These are phyloP conservation scores for Lepidurus arcticus DNA, from an alignment of 1,140 invertebrate genomes.

Conservation along the genomic window DNA sequence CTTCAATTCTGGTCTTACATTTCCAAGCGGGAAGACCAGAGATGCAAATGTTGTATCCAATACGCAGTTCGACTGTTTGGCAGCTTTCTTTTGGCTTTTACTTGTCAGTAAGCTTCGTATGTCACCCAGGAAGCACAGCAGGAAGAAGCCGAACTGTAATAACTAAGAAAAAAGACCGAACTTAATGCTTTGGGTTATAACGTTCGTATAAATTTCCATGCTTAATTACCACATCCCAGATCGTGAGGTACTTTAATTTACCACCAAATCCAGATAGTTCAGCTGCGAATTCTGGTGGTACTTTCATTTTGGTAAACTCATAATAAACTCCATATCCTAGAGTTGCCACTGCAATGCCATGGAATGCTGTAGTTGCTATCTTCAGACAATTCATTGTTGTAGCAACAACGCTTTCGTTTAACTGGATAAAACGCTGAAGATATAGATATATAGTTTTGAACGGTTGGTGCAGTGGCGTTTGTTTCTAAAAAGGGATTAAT, in stretches of 20 bases:
- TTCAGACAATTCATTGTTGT: neutral
- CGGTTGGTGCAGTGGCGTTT: too few relatives aligned
- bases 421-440: neutral
- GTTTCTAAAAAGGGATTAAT: too few relatives aligned
- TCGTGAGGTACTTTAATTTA: neutral
- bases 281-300: neutral
- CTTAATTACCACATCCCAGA: neutral
- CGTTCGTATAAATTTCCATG: neutral
- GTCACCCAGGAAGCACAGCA: neutral
- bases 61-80: neutral
- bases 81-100: neutral
- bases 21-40: neutral
- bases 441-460: too few relatives aligned
- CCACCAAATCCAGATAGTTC: neutral
- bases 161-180: neutral
- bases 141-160: neutral
- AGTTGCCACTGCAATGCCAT: neutral
- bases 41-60: neutral
- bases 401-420: neutral
- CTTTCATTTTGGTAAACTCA: neutral
- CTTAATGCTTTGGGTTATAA: neutral
- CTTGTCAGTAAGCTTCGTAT: neutral
- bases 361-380: neutral
- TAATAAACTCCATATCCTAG: neutral
- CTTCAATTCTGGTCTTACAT: neutral